Conservation (phyloP, 2,113 vertebrate species). For the Ctenomys sociabilis region DNA sequence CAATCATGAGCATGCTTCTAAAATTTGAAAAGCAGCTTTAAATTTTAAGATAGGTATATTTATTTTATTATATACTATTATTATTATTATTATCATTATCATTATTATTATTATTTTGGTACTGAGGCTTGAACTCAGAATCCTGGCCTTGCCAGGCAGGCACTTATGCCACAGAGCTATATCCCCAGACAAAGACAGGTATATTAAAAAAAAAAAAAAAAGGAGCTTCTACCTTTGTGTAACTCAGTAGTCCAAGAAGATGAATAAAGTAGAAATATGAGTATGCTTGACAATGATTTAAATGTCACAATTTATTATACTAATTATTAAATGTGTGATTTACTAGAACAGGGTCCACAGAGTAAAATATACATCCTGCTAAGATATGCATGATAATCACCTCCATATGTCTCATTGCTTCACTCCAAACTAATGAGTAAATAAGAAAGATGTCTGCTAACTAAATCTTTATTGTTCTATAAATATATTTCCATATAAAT, state of each 20-base stretch:
- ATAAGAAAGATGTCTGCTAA: constrained; percentile 9
- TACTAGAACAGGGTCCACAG: background rate
- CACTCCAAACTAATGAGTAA: constrained; percentile 30
- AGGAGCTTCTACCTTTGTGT: background rate
- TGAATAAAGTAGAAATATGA: constrained; percentile 25
- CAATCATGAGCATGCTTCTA: background rate
- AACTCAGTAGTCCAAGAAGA: constrained; percentile 3
- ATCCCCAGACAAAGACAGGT: background rate
- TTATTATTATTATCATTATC: no score
- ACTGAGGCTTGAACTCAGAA: no score
- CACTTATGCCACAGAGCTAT: no score
- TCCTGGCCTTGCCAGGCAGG: no score
- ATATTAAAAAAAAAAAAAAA: constrained; percentile 33
- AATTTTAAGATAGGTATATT: constrained; percentile 30
- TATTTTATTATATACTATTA: no score
- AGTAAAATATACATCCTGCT: background rate
- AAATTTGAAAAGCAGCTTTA: constrained; percentile 14
- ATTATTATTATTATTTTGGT: no score
- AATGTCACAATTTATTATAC: constrained; percentile 3
- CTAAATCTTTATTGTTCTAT: constrained; percentile 48
- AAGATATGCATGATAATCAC: background rate
- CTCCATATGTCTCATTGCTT: background rate
- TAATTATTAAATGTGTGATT: background rate
- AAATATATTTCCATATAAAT: background rate
- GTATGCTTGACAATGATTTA: constrained; percentile 20